Evolutionary conservation across 2,113 vertebrate genomes (phyloP), one percentile per base, ranked within the genome.

Genomic region (Antigone vipio): DNA sequence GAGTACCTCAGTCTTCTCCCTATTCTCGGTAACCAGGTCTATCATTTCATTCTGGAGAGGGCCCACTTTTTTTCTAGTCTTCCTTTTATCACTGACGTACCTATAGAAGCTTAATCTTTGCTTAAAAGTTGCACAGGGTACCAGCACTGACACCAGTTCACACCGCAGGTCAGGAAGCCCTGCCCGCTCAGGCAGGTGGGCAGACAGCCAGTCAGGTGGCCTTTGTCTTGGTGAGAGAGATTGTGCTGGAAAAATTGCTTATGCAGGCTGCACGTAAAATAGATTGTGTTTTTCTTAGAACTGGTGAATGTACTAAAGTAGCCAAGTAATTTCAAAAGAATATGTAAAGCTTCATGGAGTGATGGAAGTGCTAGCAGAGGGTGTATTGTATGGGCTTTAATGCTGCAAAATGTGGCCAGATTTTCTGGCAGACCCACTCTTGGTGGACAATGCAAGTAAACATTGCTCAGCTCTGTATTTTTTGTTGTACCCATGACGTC

Each of bases 221-320:
- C 85, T 97, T 96, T 96, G 91, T 96, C 95, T 91, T 84, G 27
- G 49, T 75, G 72, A 97, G 75, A 94, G 62, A 71, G 18, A 18
- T 16, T 92, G 81, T 91, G 66, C 85, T 94, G 82, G 69, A 91
- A 97, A 95, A 94, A 96, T 91, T 73, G 35, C 50, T 89, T 91
- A 78, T 92, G 68, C 77, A 92, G 49, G 34, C 55, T 92, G 11
- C 34, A 89, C 0, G 1, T 89, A 78, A 81, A 92, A 75, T 44
- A 50, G 11, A 63, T 22, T 4, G 26, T 56, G 22, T 76, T 88
- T 90, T 68, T 58, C 77, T 93, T 60, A 85, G 89, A 78, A 50
- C 53, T 63, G n/a, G 38, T 9, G 44, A 73, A 60, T 89, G 59
- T 24, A 80, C 79, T 91, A 15, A 72, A 91, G 59, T 58, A 55